Conservation (phyloP, 2,797 vertebrate genomes). For the Rhynchonycteris naso region DNA sequence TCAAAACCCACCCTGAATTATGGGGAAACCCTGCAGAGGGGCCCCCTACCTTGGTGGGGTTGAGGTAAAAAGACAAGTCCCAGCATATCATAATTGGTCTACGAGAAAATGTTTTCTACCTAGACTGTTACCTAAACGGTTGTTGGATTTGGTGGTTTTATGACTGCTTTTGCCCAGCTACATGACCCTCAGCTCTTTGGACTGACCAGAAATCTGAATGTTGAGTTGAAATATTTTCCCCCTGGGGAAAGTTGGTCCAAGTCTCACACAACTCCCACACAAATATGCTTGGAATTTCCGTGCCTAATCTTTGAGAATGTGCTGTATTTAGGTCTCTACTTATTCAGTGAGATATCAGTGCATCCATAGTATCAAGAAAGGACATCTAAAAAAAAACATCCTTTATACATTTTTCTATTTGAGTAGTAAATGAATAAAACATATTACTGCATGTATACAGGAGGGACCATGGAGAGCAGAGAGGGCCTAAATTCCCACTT, state of each 20-base stretch:
- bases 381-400: not conserved
- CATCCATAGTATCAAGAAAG: not conserved
- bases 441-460: not conserved
- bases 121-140: not conserved
- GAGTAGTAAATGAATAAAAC: not conserved
- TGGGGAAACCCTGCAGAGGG: not conserved
- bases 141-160: not conserved
- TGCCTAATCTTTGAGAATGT: not conserved
- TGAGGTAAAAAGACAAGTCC: not conserved
- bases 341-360: not conserved
- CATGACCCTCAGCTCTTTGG: not conserved
- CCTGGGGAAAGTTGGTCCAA: not conserved
- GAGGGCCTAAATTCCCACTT: not conserved
- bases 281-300: not conserved
- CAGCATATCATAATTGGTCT: not conserved
- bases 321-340: not conserved
- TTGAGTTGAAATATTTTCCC: not conserved
- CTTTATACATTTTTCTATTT: not conserved
- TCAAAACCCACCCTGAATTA: not conserved
- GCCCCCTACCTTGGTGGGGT: not conserved
- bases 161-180: not conserved
- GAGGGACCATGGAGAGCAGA: not conserved
- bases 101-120: not conserved
- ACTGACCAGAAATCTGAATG: not conserved
- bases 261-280: not conserved